A percentile compares a stretch with the other conserved stretches of the same genome.
These are phyloP conservation scores for Orthosia incerta DNA, from an alignment of 2,888 invertebrate genomes.

Conservation along the genomic window DNA sequence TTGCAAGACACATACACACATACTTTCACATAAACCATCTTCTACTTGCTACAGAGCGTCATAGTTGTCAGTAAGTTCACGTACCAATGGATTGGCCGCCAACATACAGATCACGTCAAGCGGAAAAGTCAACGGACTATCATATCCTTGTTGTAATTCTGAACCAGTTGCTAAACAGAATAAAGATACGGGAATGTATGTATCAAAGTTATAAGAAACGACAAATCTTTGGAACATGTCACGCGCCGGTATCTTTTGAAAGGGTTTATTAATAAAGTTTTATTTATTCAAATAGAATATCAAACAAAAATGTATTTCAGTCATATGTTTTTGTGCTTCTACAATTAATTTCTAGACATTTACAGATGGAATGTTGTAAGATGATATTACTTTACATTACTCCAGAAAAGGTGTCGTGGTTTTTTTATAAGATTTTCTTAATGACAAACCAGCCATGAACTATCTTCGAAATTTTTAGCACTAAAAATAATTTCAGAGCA, in stretches of 20 bases:
- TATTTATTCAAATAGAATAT: not conserved
- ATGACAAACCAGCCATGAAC: not conserved
- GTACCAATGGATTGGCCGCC: slow-evolving; percentile 50
- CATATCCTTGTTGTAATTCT: slow-evolving; percentile 63
- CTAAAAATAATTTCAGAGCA: not conserved
- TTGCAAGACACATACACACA: slow-evolving; percentile 16
- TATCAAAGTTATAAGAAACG: slow-evolving; percentile 20
- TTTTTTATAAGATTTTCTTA: not conserved
- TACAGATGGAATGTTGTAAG: too few relatives aligned
- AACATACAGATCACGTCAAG: slow-evolving; percentile 60
- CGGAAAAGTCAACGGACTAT: slow-evolving; percentile 65
- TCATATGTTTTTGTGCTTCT: not conserved
- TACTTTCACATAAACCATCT: slow-evolving; percentile 40
- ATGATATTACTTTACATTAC: not conserved
- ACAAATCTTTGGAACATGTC: not conserved
- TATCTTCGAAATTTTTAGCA: not conserved
- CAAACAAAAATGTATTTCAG: not conserved
- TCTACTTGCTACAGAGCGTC: slow-evolving; percentile 1
- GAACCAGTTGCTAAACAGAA: slow-evolving; percentile 50
- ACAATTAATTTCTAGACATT: not conserved
- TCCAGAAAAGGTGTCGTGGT: not conserved
- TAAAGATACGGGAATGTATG: slow-evolving; percentile 18
- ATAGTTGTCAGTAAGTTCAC: slow-evolving; percentile 51
- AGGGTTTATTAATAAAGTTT: not conserved
- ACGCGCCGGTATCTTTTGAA: not conserved